phyloP scores from a whole-genome alignment of 2,797 vertebrate species.

The Lerista edwardsae region DNA sequence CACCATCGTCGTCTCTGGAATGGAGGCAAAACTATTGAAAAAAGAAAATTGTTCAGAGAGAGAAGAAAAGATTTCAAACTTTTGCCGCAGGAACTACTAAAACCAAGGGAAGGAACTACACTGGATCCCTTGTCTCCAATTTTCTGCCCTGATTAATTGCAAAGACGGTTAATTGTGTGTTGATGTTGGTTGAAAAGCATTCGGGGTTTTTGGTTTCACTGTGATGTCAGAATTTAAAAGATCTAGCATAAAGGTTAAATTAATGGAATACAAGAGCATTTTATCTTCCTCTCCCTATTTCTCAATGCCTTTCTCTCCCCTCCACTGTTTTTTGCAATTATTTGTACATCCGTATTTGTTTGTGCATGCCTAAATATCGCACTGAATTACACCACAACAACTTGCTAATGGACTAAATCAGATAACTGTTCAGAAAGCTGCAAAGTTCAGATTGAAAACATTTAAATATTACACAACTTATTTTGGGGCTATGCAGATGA shows the following conservation, averaged over 20 bases:
- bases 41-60: slow-evolving; percentile 78
- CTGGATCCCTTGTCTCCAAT: slow-evolving; percentile 89
- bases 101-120: slow-evolving; percentile 71
- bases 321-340: slow-evolving; percentile 54
- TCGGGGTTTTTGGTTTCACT: slow-evolving; percentile 75
- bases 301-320: background rate
- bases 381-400: background rate
- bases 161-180: slow-evolving; percentile 87
- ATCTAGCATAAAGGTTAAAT: slow-evolving; percentile 74
- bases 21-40: slow-evolving; percentile 75
- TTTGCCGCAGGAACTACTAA: slow-evolving; percentile 66
- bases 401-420: background rate
- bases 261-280: slow-evolving; percentile 45
- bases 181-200: slow-evolving; percentile 82
- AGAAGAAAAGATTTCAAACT: slow-evolving; percentile 75
- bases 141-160: slow-evolving; percentile 99
- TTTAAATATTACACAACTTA: background rate
- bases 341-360: slow-evolving; percentile 16
- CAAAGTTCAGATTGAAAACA: background rate
- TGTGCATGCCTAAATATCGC: background rate
- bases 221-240: slow-evolving; percentile 76
- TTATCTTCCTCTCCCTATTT: background rate
- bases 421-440: background rate
- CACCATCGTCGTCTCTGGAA: slow-evolving; percentile 78
- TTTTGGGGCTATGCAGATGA: background rate